These are phyloP conservation scores for Lates calcarifer DNA, from an alignment of 2,113 vertebrate species.

Conservation along the genomic window DNA sequence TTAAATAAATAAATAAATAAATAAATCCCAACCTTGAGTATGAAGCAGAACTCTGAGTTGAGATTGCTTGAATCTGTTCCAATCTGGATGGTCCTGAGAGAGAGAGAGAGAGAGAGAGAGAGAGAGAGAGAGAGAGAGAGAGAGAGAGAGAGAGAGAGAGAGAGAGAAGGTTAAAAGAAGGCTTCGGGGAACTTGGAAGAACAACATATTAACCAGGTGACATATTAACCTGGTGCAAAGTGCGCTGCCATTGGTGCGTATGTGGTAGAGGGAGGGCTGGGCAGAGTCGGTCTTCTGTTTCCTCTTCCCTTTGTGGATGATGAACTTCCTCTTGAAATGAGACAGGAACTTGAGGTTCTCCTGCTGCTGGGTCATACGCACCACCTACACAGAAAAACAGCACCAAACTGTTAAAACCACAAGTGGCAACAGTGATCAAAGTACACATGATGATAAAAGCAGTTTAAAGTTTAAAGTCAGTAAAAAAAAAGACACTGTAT, in stretches of 20 bases:
- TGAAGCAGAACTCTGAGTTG: conserved; percentile 98
- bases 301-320: conserved; percentile 96
- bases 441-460: background rate
- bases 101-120: background rate
- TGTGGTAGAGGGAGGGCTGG: conserved; percentile 97
- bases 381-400: conserved; percentile 85
- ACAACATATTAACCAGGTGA: too few species aligned
- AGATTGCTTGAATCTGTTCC: conserved; percentile 93
- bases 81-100: conserved; percentile 94
- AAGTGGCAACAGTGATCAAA: background rate
- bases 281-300: conserved; percentile 86
- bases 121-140: background rate
- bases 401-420: background rate
- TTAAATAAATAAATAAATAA: too few species aligned
- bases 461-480: background rate
- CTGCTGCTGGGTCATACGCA: conserved; percentile 99
- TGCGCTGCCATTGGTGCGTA: conserved; percentile 95
- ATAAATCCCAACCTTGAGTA: conserved; percentile 90
- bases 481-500: background rate
- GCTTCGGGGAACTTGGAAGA: too few species aligned
- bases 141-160: background rate
- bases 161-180: too few species aligned
- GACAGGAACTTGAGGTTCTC: conserved; percentile 99
- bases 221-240: conserved; percentile 92
- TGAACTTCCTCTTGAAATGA: conserved; percentile 98